These are phyloP conservation scores for Rhynchophorus ferrugineus DNA, from an alignment of 1,140 invertebrate species.

Conservation along the genomic window DNA sequence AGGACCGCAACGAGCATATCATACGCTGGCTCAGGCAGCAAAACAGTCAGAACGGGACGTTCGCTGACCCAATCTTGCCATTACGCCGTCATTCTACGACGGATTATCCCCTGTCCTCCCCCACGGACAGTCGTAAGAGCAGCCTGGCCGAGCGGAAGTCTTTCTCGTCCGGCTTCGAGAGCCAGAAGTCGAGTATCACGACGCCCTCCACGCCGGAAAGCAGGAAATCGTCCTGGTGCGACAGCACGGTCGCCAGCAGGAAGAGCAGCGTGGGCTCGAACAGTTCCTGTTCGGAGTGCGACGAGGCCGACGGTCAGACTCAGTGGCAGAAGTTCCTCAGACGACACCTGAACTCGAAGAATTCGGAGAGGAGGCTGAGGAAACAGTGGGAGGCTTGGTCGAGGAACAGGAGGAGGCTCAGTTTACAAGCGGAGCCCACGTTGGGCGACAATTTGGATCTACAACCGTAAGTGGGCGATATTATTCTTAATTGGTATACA, in stretches of 20 bases:
- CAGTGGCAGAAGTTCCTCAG: conserved; percentile 51
- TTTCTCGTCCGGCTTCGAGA: conserved; percentile 31
- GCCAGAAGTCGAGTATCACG: conserved; percentile 33
- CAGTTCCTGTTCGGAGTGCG: conserved; percentile 49
- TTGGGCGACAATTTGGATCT: conserved; percentile 14
- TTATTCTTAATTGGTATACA: not conserved
- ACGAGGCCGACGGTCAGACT: conserved; percentile 42
- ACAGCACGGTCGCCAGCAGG: conserved; percentile 37
- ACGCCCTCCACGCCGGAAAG: conserved; percentile 32
- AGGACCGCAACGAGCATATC: conserved; percentile 38
- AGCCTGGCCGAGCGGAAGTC: conserved; percentile 29
- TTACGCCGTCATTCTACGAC: conserved; percentile 25
- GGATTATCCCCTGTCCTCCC: conserved; percentile 24
- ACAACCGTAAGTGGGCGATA: conserved; percentile 31
- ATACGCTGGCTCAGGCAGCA: conserved; percentile 39
- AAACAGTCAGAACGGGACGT: conserved; percentile 25
- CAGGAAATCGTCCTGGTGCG: conserved; percentile 29
- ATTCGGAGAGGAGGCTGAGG: conserved; percentile 45
- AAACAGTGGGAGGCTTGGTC: conserved; percentile 51
- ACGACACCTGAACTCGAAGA: conserved; percentile 48
- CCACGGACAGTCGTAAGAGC: conserved; percentile 34
- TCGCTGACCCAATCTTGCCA: conserved; percentile 16
- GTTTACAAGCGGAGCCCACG: conserved; percentile 17
- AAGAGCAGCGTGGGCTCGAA: conserved; percentile 49
- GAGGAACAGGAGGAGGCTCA: conserved; percentile 44